phyloP scores from a whole-genome alignment of 1,140 invertebrate species.

The Lucilia cuprina region DNA sequence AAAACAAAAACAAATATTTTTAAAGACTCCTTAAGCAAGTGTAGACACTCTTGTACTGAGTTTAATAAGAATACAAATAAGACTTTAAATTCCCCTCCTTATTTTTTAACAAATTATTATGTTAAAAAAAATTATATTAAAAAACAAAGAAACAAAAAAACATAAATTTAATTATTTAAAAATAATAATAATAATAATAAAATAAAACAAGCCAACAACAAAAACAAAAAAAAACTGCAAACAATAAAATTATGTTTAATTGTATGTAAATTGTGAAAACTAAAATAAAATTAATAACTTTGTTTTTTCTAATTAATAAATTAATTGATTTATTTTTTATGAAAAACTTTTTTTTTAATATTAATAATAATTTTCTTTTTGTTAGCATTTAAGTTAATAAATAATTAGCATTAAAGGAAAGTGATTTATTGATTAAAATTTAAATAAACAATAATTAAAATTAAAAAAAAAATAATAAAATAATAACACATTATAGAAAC shows the following conservation, averaged over 20 bases:
- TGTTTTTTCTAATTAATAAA: background rate
- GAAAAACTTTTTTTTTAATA: background rate
- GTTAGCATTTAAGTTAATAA: background rate
- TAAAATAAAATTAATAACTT: background rate
- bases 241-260: constrained; percentile 6
- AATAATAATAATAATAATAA: too few relatives aligned
- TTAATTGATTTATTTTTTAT: background rate
- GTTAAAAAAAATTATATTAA: background rate
- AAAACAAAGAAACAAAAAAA: background rate
- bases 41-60: too few relatives aligned
- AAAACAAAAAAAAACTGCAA: background rate
- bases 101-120: background rate
- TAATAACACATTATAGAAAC: background rate
- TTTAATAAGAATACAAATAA: too few relatives aligned
- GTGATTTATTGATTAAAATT: constrained; percentile 15
- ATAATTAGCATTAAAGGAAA: background rate
- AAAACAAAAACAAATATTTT: background rate
- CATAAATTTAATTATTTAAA: background rate
- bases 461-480: background rate
- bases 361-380: background rate
- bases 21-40: background rate
- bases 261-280: background rate
- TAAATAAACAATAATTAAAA: background rate
- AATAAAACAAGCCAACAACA: background rate
- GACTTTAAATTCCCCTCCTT: too few relatives aligned